phyloP scores from a whole-genome alignment of 1,140 invertebrate genomes.

The Drosophila nannoptera region DNA sequence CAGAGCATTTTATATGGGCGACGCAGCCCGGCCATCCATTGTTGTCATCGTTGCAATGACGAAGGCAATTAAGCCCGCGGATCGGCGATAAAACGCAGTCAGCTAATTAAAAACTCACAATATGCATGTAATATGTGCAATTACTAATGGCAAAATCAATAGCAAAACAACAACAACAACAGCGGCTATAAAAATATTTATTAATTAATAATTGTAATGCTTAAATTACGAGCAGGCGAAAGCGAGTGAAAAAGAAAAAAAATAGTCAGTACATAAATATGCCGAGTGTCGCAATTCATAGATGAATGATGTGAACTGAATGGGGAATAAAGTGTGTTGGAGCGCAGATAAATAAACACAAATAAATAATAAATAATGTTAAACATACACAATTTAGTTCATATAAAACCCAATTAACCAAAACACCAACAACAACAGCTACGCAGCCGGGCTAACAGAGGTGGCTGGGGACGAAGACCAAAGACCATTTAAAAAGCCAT shows the following conservation, averaged over 20 bases:
- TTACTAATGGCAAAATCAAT: slow-evolving; percentile 70
- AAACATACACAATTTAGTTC: slow-evolving; percentile 67
- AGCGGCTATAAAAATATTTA: slow-evolving; percentile 8
- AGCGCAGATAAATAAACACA: slow-evolving; percentile 24
- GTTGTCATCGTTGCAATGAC: slow-evolving; percentile 29
- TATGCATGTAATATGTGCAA: slow-evolving; percentile 58
- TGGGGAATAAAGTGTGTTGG: slow-evolving; percentile 42
- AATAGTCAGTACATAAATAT: neutral
- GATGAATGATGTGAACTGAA: slow-evolving; percentile 64
- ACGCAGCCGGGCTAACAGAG: slow-evolving; percentile 28
- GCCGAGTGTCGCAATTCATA: slow-evolving; percentile 33
- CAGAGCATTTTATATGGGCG: slow-evolving; percentile 63
- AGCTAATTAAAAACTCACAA: slow-evolving; percentile 73
- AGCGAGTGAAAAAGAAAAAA: slow-evolving; percentile 8
- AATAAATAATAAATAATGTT: slow-evolving; percentile 57
- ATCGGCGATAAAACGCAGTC: slow-evolving; percentile 54
- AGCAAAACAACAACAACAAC: slow-evolving; percentile 15
- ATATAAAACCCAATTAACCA: slow-evolving; percentile 72
- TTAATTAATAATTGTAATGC: slow-evolving; percentile 72
- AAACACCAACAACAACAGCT: slow-evolving; percentile 25
- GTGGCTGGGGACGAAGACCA: slow-evolving; percentile 26
- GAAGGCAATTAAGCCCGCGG: slow-evolving; percentile 35
- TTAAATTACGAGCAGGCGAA: slow-evolving; percentile 30
- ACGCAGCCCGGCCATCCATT: neutral
- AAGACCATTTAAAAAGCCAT: slow-evolving; percentile 59